Evolutionary conservation across 2,797 vertebrate genomes (phyloP), one percentile per base, ranked within the genome.

Genomic region (Oryzias dopingdopingensis): DNA sequence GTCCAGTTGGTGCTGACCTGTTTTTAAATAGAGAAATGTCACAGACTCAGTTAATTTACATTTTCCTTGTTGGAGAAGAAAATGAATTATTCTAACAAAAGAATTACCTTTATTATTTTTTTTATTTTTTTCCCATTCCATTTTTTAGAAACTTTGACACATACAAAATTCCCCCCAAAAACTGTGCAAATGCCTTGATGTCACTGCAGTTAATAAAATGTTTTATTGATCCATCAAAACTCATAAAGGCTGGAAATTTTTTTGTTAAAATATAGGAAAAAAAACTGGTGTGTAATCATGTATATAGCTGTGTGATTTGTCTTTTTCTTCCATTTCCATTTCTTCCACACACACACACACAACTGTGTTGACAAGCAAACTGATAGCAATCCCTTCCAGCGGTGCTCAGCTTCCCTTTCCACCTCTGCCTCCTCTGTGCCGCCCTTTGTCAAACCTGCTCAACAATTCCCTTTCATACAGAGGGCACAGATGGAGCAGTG

Each of bases 401-500:
- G 37, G 62, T 86, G 69, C 67, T 83, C 73, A 74, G 80, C 82
- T 79, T 85, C 81, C 83, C 82, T 83, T 74, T 79, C 79, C 86
- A 86, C 84, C 86, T 88, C 84, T 88, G 80, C 74, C 80, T 82
- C 81, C 74, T 82, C 80, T 84, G 81, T 80, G 81, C 78, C 76
- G 74, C 84, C 84, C 85, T 89, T 84, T 84, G 80, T 84, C 85
- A 79, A 76, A 71, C 80, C 78, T 88, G 77, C 77, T 90, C 83
- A 89, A 65, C 76, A 88, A 90, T 90, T 90, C 88, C 75, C 89
- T 90, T 90, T 89, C 81, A 90, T 89, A 87, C 67, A 29, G 55
- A 83, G 79, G 77, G 77, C 79, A 88, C 87, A 88, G 85, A 89
- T 87, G 85, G 82, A 89, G 73, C 59, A 75, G 65, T 44, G 62